Evolutionary conservation across 2,888 invertebrate species (phyloP).

Genomic region (Chorisops tibialis): DNA sequence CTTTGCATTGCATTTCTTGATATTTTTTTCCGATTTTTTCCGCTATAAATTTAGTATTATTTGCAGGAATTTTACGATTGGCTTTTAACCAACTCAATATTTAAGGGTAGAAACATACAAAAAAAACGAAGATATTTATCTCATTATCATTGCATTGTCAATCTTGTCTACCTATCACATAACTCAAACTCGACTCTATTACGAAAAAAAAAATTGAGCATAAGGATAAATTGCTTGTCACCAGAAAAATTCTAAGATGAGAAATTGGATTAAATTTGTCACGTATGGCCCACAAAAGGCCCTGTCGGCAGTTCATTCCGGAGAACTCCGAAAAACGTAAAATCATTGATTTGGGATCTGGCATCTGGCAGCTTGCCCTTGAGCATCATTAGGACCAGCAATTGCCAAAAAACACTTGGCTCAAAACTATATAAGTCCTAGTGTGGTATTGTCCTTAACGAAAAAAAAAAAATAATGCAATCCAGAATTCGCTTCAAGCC

Average conservation of each 20-base stretch:
- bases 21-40: too few species aligned
- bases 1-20: too few species aligned
- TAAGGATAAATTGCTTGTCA: background rate
- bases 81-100: too few species aligned
- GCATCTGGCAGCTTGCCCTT: conserved; percentile 21
- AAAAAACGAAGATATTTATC: too few species aligned
- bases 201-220: too few species aligned
- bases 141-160: too few species aligned
- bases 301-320: background rate
- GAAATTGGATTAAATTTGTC: conserved; percentile 22
- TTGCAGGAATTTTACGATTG: too few species aligned
- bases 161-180: too few species aligned
- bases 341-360: conserved; percentile 21
- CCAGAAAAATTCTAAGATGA: background rate
- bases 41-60: too few species aligned
- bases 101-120: too few species aligned
- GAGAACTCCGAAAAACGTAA: background rate
- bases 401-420: conserved; percentile 22
- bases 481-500: conserved; percentile 11
- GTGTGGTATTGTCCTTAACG: background rate
- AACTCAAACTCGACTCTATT: too few species aligned
- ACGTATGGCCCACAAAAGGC: conserved; percentile 11
- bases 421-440: background rate
- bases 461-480: conserved; percentile 4
- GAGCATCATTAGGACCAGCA: conserved; percentile 20